These are phyloP conservation scores for Sebastes fasciatus DNA, from an alignment of 2,113 vertebrate species.

Conservation along the genomic window DNA sequence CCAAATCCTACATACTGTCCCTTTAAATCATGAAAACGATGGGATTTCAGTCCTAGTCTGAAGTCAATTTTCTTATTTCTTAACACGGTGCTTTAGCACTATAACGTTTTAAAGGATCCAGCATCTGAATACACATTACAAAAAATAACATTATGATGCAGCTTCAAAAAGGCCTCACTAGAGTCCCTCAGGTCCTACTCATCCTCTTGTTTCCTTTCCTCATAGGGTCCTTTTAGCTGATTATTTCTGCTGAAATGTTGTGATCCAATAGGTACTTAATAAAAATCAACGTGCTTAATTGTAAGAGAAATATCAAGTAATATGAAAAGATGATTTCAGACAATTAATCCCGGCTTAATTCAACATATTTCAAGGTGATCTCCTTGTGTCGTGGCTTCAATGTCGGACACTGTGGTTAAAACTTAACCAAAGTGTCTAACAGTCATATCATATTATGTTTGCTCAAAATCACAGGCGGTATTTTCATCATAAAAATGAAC, in stretches of 20 bases:
- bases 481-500: conserved; percentile 67
- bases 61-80: no score
- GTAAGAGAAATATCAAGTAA: not conserved
- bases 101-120: not conserved
- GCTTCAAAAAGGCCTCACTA: conserved; percentile 25
- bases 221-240: not conserved
- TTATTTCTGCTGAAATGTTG: not conserved
- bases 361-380: not conserved
- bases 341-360: not conserved
- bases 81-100: no score
- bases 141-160: not conserved
- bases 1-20: no score
- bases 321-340: not conserved
- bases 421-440: conserved; percentile 7
- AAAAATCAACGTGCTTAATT: not conserved
- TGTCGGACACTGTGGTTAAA: conserved; percentile 14
- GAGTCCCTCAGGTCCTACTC: conserved; percentile 2
- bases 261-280: not conserved
- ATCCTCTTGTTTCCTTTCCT: conserved; percentile 3
- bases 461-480: conserved; percentile 50
- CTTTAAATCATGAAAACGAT: no score
- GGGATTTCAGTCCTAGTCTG: no score
- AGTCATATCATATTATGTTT: conserved; percentile 49
- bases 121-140: conserved; percentile 11
- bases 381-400: not conserved